Evolutionary conservation across 2,113 vertebrate genomes (phyloP).

Genomic region (Ellobius talpinus): DNA sequence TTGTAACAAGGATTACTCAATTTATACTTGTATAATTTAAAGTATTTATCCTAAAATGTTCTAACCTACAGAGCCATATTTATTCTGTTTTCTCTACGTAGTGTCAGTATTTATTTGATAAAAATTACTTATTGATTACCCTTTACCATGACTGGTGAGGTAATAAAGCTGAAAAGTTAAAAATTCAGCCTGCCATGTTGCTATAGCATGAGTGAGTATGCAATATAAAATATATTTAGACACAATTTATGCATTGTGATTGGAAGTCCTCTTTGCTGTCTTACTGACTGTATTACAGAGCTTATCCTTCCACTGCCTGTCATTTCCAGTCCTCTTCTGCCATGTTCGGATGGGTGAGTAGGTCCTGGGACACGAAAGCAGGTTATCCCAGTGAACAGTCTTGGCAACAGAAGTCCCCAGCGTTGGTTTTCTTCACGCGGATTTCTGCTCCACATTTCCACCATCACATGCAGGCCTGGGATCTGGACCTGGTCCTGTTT

Average conservation of each 20-base stretch:
- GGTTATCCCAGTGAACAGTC: background rate
- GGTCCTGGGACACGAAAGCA: background rate
- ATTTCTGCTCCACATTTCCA: background rate
- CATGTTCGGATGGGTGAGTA: background rate
- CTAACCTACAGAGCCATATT: background rate
- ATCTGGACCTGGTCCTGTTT: background rate
- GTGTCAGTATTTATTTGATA: constrained; percentile 21
- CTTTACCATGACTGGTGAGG: background rate
- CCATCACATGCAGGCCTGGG: background rate
- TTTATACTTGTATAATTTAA: background rate
- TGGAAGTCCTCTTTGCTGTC: background rate
- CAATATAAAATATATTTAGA: background rate
- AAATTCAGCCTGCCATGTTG: background rate
- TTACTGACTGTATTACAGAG: background rate
- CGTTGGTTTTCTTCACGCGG: constrained; percentile 11
- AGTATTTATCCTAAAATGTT: background rate
- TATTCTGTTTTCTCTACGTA: background rate
- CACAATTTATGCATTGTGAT: background rate
- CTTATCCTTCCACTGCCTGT: background rate
- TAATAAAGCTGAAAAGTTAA: background rate
- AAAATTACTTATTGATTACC: background rate
- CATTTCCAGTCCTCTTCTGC: constrained; percentile 4
- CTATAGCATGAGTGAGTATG: background rate
- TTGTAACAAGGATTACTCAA: background rate
- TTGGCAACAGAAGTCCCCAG: background rate